Percentiles rank a stretch among this genome's conserved stretches.
These are phyloP conservation scores for Troides oblongomaculatus DNA, from an alignment of 2,888 invertebrate species.

Conservation along the genomic window DNA sequence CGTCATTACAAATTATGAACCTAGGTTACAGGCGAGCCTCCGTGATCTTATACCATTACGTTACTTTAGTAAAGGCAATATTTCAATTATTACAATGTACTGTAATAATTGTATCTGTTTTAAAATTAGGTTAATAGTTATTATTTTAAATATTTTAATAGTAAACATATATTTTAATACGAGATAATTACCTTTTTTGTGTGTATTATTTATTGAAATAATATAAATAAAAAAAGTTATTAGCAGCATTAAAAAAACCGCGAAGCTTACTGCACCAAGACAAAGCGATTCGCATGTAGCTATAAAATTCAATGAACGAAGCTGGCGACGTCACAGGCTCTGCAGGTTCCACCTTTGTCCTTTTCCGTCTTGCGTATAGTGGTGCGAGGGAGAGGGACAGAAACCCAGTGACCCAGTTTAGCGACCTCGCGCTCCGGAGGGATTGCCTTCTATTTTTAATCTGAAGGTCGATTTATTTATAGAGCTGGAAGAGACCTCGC, in stretches of 20 bases:
- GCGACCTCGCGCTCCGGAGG: constrained; percentile 74
- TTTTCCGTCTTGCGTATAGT: constrained; percentile 39
- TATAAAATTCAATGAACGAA: constrained; percentile 76
- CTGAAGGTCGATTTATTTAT: constrained; percentile 79
- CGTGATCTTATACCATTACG: not conserved
- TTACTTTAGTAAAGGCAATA: not conserved
- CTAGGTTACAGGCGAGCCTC: constrained; percentile 8
- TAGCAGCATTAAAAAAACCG: constrained; percentile 19
- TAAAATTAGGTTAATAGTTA: too few species aligned
- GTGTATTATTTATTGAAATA: not conserved
- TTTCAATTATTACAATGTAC: not conserved
- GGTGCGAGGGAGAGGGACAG: constrained; percentile 49
- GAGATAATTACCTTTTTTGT: not conserved
- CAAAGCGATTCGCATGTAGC: constrained; percentile 48
- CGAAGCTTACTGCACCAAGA: constrained; percentile 50
- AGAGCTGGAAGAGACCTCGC: constrained; percentile 51
- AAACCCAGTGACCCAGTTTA: constrained; percentile 70
- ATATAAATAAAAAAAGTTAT: not conserved
- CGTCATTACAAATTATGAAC: constrained; percentile 57
- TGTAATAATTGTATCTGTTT: not conserved
- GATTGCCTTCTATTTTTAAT: constrained; percentile 77
- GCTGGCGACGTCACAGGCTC: constrained; percentile 66
- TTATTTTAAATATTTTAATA: not conserved
- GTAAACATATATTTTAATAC: not conserved
- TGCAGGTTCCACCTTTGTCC: constrained; percentile 56